Evolutionary conservation across 2,113 vertebrate genomes (phyloP), one percentile per base, ranked within the genome.

Genomic region (Pseudolaguvia tuberculata): DNA sequence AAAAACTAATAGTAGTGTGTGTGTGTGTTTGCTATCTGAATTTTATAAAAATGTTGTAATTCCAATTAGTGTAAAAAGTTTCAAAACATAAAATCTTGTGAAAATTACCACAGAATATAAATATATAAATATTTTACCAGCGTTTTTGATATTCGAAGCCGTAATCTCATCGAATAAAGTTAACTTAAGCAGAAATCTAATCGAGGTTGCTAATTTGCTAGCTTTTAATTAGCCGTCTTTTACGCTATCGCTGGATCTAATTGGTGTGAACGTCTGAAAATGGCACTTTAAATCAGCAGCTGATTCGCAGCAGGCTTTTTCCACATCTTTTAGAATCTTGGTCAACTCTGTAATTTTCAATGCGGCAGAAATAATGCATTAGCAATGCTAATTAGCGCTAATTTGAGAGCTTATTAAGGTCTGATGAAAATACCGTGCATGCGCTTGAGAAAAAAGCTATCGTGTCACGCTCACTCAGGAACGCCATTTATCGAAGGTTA

Each of bases 121-220:
- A n/a, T n/a, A n/a, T n/a, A n/a, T n/a, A n/a, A n/a, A n/a, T n/a
- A n/a, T 20, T 55, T n/a, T 23, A 4, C 2, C 21, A 27, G 48
- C 18, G 18, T 58, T 47, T 50, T 50, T 70, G 52, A 21, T n/a
- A 23, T 63, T 39, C 39, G 42, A 7, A 23, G 17, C 45, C 17
- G n/a, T 59, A 31, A 62, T 47, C 27, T 5, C 6, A 6, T 74
- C 63, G 75, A 77, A 70, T 71, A 76, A 83, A 59, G 86, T 55
- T 83, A 78, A 89, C 87, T 88, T 89, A 80, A 85, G 82, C 82
- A 84, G 75, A 88, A 85, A 84, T 86, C 80, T 83, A 86, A 83
- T 85, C 51, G 84, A 74, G 1, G 84, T 83, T 71, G 63, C 85
- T 75, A 80, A 72, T 79, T 59, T 80, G 23, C 29, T 48, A 42